Base-by-base conservation (phyloP, 2,113 vertebrate genomes). In the Chrysemys picta region DNA sequence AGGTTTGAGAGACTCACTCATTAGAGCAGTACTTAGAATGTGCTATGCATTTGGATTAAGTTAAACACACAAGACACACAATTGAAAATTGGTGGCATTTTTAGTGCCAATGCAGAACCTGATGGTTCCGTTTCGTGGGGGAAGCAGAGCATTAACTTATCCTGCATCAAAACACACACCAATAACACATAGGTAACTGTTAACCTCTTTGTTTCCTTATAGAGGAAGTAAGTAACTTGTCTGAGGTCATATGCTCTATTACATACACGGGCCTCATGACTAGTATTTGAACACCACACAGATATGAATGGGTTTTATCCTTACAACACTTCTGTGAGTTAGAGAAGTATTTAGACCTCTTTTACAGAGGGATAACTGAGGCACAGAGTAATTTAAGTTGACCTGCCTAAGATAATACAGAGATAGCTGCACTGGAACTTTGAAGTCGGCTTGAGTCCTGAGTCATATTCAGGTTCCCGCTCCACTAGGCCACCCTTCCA, bases 101-200 rank as follows among this genome's bases (percentile, higher is more conserved):
- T 52, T 12, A 31, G 35, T 3, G 50, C 45, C 62, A 24, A 10
- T 0, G 0, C 3, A 5, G 53, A 94, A 50, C 29, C 9, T 0
- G 13, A 49, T n/a, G 13, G 52, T 6, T 29, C 13, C 6, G 25
- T 65, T 2, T 7, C 53, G 0, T 0, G n/a, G 1, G 1, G 59
- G 27, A 65, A 65, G 5, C 29, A 47, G 35, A 5, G 1, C 11
- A 22, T 84, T 80, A 62, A 35, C 42, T 10, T 19, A n/a, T 65
- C 14, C 38, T 90, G 31, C n/a, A 0, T 0, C 24, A 59, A 19
- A 3, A 45, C 0, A 8, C 13, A 14, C 1, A n/a, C 16, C 31
- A 19, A 65, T 9, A 49, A 62, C 69, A 69, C 57, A 50, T n/a
- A 59, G 29, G 11, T 35, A 50, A 35, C 13, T 50, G 50, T 50